phyloP scores from a whole-genome alignment of 37 sponge, comb jelly and placozoan genomes.

The Axinella damicornis region DNA sequence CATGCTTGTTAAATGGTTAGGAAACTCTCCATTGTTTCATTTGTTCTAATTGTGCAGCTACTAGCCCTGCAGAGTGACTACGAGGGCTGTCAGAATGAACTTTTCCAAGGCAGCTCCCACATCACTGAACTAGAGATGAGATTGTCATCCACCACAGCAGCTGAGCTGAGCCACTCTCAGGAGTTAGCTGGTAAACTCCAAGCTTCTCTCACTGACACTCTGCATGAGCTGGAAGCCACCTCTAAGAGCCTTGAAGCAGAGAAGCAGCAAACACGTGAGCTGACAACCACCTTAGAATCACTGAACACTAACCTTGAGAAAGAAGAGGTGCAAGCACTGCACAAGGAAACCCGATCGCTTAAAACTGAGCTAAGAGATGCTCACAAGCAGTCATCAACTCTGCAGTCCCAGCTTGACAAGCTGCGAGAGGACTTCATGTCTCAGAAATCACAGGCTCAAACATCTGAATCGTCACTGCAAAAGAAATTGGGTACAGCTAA shows the following conservation, averaged over 20 bases:
- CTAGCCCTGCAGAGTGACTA: not conserved
- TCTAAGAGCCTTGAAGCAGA: not conserved
- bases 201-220: not conserved
- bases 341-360: not conserved
- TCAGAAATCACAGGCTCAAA: not conserved
- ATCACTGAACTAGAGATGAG: not conserved
- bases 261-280: not conserved
- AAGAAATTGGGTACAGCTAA: not conserved
- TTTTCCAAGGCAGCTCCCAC: not conserved
- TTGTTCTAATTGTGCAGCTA: no score
- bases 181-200: not conserved
- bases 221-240: not conserved
- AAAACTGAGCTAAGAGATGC: not conserved
- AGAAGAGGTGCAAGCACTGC: not conserved
- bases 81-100: slow-evolving; percentile 1
- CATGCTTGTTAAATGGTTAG: no score
- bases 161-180: not conserved
- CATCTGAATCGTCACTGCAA: not conserved
- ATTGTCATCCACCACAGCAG: not conserved
- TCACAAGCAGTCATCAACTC: not conserved
- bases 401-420: slow-evolving; percentile 6
- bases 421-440: not conserved
- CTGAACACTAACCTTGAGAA: not conserved
- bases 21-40: no score
- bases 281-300: not conserved